Evolutionary conservation across 2,888 invertebrate species (phyloP), one percentile per base, ranked within the genome.

Genomic region (Tanytarsus gracilentus): DNA sequence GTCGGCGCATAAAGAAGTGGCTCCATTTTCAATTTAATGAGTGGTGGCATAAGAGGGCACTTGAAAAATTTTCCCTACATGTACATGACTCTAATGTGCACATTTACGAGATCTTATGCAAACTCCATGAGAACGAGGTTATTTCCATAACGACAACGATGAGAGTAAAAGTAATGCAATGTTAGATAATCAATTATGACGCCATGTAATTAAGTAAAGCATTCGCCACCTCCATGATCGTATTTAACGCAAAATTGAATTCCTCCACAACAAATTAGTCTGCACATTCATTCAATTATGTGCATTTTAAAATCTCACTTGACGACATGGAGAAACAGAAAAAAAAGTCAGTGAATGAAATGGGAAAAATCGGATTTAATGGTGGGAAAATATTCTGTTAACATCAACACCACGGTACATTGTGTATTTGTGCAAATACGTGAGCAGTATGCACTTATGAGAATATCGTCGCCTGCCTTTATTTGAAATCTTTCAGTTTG

Each of bases 101-200:
- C 16, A 36, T 16, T 36, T 36, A 14, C 16, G 36, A 36, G 16
- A 36, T 36, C 14, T 36, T 36, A 36, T 14, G 16, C 16, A 36
- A 36, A 36, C 36, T 14, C 16, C 14, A 36, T 36, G 36, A 36
- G 36, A 36, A 36, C 4, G 36, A 36, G 36, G 36, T 48, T 40
- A 7, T 40, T 40, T 14, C n/a, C n/a, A 40, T 14, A 16, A 16
- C n/a, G 16, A 49, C 27, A 21, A 18, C 9, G 30, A 26, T 23
- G 36, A 53, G 21, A 36, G 25, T 53, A 21, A 52, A n/a, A 52
- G 49, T 25, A n/a, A 25, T 23, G 26, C 49, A 36, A n/a, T n/a
- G 26, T 56, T 56, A n/a, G 23, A 27, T 36, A 56, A 39, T 39
- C 40, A 40, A 40, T 56, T 56, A 56, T 39, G 55, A 18, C 29